Conservation (phyloP, 2,113 vertebrate genomes). For the Prolemur simus region DNA sequence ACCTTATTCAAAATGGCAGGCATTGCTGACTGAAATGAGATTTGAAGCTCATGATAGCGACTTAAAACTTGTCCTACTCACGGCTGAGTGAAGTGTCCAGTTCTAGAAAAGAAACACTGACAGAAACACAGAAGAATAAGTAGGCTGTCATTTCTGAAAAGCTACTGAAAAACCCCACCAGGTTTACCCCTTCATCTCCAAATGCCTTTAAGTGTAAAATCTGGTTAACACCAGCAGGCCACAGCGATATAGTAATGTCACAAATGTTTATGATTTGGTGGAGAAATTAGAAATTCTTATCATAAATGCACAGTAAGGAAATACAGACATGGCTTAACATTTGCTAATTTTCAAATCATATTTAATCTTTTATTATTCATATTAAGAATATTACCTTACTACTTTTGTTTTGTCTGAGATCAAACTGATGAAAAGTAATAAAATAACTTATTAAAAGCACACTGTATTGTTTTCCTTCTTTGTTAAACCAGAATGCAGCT, state of each 20-base stretch:
- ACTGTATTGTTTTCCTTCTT: not conserved
- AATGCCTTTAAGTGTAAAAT: not conserved
- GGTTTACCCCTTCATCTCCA: not conserved
- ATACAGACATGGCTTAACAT: not conserved
- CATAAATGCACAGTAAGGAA: constrained; percentile 15
- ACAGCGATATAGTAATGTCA: not conserved
- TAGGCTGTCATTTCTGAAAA: not conserved
- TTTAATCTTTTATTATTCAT: not conserved
- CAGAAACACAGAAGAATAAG: not conserved
- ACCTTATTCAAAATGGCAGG: constrained; percentile 47
- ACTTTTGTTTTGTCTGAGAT: constrained; percentile 21
- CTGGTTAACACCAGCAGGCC: not conserved
- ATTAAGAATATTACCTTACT: not conserved
- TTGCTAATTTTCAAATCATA: constrained; percentile 24
- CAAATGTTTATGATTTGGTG: not conserved
- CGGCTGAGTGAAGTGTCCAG: not conserved
- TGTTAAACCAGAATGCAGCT: not conserved
- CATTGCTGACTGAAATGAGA: constrained; percentile 52
- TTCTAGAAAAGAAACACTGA: not conserved
- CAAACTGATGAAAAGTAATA: constrained; percentile 45
- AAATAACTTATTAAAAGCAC: constrained; percentile 22
- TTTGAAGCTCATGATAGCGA: constrained; percentile 27
- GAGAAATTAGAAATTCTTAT: constrained; percentile 22
- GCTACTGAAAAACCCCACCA: not conserved
- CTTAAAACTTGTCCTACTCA: fast-evolving